Conservation (phyloP, 2,113 vertebrate species). For the Pogonocichla stellata region DNA sequence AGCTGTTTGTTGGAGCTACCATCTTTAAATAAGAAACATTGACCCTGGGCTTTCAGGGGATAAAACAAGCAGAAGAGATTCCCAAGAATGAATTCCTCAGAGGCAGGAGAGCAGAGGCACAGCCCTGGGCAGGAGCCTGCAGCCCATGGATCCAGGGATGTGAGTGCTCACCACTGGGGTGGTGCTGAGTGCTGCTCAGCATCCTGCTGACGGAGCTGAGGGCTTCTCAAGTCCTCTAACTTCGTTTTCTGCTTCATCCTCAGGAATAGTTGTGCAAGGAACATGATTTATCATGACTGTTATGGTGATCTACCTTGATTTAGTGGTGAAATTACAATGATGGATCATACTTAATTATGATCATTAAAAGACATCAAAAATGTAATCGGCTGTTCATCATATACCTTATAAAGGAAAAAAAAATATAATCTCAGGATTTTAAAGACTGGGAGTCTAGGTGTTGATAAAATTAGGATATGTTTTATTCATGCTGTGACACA, state of each 20-base stretch:
- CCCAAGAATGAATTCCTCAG: background rate
- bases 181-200: background rate
- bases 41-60: background rate
- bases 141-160: background rate
- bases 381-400: conserved; percentile 69
- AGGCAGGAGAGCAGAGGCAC: background rate
- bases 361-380: conserved; percentile 74
- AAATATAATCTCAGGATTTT: conserved; percentile 29
- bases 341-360: conserved; percentile 72
- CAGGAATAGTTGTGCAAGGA: conserved; percentile 28
- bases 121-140: background rate
- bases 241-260: conserved; percentile 28
- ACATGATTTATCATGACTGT: conserved; percentile 58
- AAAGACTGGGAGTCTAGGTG: conserved; percentile 24
- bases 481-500: conserved; percentile 52
- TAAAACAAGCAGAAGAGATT: background rate
- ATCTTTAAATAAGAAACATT: background rate
- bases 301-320: conserved; percentile 66
- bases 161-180: background rate
- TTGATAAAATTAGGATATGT: conserved; percentile 65
- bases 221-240: conserved; percentile 15
- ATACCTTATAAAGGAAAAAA: conserved; percentile 56
- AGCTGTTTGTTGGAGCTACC: background rate
- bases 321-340: conserved; percentile 71
- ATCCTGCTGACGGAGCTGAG: background rate